These are phyloP conservation scores for Radopholus similis DNA, from an alignment of 1,140 invertebrate genomes.

Conservation along the genomic window DNA sequence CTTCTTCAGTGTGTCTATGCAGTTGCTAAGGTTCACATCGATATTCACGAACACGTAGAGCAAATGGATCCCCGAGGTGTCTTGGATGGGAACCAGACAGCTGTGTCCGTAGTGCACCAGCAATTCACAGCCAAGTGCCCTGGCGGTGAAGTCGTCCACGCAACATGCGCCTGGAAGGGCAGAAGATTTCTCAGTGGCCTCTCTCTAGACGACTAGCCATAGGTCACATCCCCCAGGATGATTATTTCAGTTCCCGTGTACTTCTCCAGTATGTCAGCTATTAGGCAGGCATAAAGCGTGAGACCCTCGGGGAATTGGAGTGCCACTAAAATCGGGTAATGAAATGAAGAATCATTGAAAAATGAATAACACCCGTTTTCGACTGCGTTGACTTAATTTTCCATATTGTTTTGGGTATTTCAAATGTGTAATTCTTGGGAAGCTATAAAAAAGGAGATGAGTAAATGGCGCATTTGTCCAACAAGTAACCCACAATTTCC, in stretches of 20 bases:
- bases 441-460: conserved; percentile 60
- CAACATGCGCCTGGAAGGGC: conserved; percentile 75
- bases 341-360: neutral
- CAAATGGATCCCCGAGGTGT: conserved; percentile 79
- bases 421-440: conserved; percentile 95
- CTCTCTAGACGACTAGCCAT: conserved; percentile 70
- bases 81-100: conserved; percentile 78
- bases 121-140: conserved; percentile 80
- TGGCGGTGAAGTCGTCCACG: conserved; percentile 93
- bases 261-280: conserved; percentile 87
- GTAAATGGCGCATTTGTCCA: neutral
- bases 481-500: conserved; percentile 16
- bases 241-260: conserved; percentile 88
- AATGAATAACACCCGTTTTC: conserved; percentile 65
- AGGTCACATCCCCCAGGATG: conserved; percentile 97
- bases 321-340: conserved; percentile 68
- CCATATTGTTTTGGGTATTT: conserved; percentile 97
- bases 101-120: conserved; percentile 97
- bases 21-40: conserved; percentile 82
- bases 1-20: conserved; percentile 79
- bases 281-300: conserved; percentile 83
- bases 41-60: conserved; percentile 92
- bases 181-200: conserved; percentile 7
- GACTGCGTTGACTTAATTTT: conserved; percentile 76
- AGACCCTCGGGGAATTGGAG: conserved; percentile 93